Conservation (phyloP, 2,113 vertebrate species). For the Oenanthe oenanthe region DNA sequence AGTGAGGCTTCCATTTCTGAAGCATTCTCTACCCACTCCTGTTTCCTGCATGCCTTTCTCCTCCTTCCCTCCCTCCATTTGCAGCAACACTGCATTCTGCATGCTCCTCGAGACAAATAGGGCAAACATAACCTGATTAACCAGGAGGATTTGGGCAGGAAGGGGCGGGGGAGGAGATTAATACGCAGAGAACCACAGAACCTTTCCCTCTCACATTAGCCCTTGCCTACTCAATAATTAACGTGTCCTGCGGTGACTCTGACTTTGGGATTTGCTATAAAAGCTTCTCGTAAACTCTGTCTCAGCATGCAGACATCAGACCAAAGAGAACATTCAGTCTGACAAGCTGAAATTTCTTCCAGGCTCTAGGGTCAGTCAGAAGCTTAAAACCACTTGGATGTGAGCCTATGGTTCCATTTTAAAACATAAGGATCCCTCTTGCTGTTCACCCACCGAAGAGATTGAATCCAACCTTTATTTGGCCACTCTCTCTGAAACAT, state of each 20-base stretch:
- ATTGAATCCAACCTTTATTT: background rate
- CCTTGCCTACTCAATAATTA: slow-evolving; percentile 32
- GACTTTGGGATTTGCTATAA: slow-evolving; percentile 14
- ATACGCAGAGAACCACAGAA: background rate
- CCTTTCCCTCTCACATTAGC: slow-evolving; percentile 14
- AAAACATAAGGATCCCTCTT: background rate
- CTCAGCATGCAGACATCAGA: slow-evolving; percentile 1
- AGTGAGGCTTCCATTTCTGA: background rate
- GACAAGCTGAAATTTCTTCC: slow-evolving; percentile 36
- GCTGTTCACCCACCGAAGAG: background rate
- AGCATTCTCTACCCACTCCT: background rate
- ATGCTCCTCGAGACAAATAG: slow-evolving; percentile 11
- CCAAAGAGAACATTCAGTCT: background rate
- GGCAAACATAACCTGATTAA: slow-evolving; percentile 67
- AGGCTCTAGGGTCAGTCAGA: background rate
- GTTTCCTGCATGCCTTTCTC: background rate
- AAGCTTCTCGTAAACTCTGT: background rate
- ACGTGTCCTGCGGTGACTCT: background rate
- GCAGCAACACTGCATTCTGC: background rate
- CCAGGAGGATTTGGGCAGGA: slow-evolving; percentile 34
- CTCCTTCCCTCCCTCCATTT: background rate
- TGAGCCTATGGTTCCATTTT: background rate
- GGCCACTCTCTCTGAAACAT: background rate
- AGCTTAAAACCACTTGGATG: background rate
- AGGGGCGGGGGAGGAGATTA: background rate